Conservation (phyloP, 1,140 invertebrate species). For the Asbolus verrucosus region DNA sequence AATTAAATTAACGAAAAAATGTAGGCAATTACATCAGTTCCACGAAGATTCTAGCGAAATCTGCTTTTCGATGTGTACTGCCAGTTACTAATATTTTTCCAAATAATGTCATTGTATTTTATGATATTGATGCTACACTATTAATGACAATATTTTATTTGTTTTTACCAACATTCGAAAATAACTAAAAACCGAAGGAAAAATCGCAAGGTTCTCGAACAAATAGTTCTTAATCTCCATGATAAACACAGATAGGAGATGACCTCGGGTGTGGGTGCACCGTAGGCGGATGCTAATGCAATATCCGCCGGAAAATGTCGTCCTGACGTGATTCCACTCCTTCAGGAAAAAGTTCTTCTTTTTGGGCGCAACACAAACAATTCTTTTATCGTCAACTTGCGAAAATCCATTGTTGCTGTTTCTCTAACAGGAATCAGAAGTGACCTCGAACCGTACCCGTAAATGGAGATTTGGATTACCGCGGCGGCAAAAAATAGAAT, state of each 20-base stretch:
- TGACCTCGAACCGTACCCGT: neutral
- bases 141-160: no score
- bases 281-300: slow-evolving; percentile 56
- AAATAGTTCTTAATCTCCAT: slow-evolving; percentile 40
- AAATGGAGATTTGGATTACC: neutral
- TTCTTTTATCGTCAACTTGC: neutral
- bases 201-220: neutral
- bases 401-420: neutral
- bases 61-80: neutral
- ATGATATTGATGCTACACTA: no score
- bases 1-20: slow-evolving; percentile 28
- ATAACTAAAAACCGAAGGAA: no score
- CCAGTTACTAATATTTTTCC: neutral
- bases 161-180: no score
- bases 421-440: slow-evolving; percentile 1
- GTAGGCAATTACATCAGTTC: neutral
- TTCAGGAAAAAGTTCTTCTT: neutral
- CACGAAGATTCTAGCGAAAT: slow-evolving; percentile 6
- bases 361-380: neutral
- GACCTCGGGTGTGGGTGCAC: slow-evolving; percentile 52
- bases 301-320: slow-evolving; percentile 55
- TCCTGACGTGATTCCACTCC: slow-evolving; percentile 48
- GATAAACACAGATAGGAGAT: slow-evolving; percentile 42
- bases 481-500: neutral
- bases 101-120: neutral